Conservation (phyloP, 1,140 invertebrate genomes). For the Liolophura sinensis region DNA sequence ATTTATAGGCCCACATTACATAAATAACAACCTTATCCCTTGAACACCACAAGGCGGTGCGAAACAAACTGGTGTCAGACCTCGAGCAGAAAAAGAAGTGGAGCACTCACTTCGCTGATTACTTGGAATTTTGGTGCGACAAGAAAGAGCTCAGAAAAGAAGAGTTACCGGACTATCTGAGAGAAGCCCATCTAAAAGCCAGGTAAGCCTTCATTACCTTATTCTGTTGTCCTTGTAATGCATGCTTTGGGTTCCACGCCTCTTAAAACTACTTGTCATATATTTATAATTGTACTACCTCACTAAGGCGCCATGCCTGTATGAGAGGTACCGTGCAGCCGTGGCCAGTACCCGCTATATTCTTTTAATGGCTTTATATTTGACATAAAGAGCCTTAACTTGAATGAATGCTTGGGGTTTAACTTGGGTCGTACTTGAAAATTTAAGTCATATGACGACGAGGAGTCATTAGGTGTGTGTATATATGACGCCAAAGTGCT, state of each 20-base stretch:
- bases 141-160: background rate
- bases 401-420: too few relatives aligned
- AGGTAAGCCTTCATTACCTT: conserved; percentile 6
- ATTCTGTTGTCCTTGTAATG: too few relatives aligned
- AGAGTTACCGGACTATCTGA: conserved; percentile 17
- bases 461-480: too few relatives aligned
- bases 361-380: background rate
- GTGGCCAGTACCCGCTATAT: background rate
- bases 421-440: too few relatives aligned
- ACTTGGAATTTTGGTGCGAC: conserved; percentile 23
- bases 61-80: conserved; percentile 8
- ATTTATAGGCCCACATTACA: background rate
- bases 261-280: background rate
- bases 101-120: conserved; percentile 22
- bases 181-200: conserved; percentile 3
- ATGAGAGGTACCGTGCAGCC: background rate
- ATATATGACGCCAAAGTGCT: too few relatives aligned
- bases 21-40: background rate
- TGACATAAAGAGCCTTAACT: too few relatives aligned
- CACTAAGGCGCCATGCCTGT: background rate
- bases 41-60: conserved; percentile 18
- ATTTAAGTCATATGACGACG: too few relatives aligned
- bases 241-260: background rate
- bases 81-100: conserved; percentile 8
- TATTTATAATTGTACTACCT: background rate